A percentile compares a stretch with the other conserved stretches of the same genome.
These are phyloP conservation scores for Aplocera efformata DNA, from an alignment of 2,888 invertebrate genomes.

Conservation along the genomic window DNA sequence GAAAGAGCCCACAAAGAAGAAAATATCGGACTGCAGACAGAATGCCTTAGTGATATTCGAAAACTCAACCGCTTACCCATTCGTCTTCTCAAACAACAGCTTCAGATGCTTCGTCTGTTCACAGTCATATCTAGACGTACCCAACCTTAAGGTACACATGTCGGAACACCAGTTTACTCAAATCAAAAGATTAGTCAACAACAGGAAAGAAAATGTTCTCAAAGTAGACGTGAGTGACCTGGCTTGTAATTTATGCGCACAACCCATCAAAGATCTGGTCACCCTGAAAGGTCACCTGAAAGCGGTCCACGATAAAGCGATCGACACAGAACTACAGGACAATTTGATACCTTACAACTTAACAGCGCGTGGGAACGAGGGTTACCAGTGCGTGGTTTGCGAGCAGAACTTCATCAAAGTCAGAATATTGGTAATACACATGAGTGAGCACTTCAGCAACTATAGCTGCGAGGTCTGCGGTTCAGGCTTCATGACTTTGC, in stretches of 20 bases:
- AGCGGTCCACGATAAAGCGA: conserved; percentile 51
- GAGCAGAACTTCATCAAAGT: conserved; percentile 64
- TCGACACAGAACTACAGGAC: conserved; percentile 63
- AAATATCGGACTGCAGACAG: conserved; percentile 52
- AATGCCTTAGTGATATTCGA: conserved; percentile 67
- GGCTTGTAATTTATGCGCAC: conserved; percentile 57
- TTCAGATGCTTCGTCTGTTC: conserved; percentile 72
- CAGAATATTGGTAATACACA: conserved; percentile 66
- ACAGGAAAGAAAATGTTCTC: conserved; percentile 60
- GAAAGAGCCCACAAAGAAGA: conserved; percentile 31
- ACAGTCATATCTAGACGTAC: conserved; percentile 60
- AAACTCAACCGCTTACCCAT: conserved; percentile 68
- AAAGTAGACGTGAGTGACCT: conserved; percentile 68
- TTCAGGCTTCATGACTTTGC: conserved; percentile 68
- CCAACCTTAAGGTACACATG: conserved; percentile 59
- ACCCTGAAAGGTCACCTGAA: conserved; percentile 62
- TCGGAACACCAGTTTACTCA: conserved; percentile 57
- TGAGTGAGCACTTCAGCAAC: conserved; percentile 73
- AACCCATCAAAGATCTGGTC: conserved; percentile 40
- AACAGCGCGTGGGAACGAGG: conserved; percentile 41
- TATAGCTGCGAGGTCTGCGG: conserved; percentile 74
- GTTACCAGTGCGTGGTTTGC: conserved; percentile 64
- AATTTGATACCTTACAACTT: conserved; percentile 70
- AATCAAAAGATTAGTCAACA: conserved; percentile 62
- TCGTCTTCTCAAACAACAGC: conserved; percentile 68